Base-by-base conservation (phyloP, 2,888 invertebrate species). In the Melanchra persicariae region DNA sequence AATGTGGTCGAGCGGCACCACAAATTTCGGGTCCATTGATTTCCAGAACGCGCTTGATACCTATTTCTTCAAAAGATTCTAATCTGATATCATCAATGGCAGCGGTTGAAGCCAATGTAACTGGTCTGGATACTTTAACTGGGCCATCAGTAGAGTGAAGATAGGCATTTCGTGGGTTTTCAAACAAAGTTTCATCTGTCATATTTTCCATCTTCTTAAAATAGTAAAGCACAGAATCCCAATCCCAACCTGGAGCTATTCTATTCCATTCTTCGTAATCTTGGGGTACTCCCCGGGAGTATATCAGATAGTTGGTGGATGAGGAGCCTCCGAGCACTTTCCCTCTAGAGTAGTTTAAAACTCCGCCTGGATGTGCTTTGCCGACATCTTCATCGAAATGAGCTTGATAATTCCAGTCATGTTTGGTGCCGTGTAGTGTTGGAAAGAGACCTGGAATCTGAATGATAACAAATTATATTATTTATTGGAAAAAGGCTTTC, bases 271-370 rank as follows among this genome's bases (percentile, higher is more conserved):
- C 82, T 19, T 92, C 87, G 61, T 91, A 93, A 75, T 93, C 93
- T 51, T 86, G 80, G 1, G 90, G 88, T 5, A 89, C 89, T 34
- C 93, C 93, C 72, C 93, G 86, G 4, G 87, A 81, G 70, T 92
- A 91, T 6, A 93, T 86, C 30, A 89, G 81, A 67, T 87, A 93
- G 81, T 93, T 93, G 40, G 79, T 85, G 22, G 92, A 87, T 7
- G 93, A 93, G 60, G 80, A 80, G 5, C 93, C 93, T 19, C 93
- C 93, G 0, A 93, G 88, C 58, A 92, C 84, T 83, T 92, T 93
- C 0, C 93, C 93, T 22, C 91, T 83, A 40, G 84, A 77, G 74
- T 91, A 83, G 22, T 60, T 67, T 3, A 90, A 19, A 17, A 75
- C 51, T 15, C 86, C 71, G 5, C 84, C 80, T 4, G 75, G 77